phyloP scores from a whole-genome alignment of 2,888 invertebrate genomes.

The Serrognathus titanus region DNA sequence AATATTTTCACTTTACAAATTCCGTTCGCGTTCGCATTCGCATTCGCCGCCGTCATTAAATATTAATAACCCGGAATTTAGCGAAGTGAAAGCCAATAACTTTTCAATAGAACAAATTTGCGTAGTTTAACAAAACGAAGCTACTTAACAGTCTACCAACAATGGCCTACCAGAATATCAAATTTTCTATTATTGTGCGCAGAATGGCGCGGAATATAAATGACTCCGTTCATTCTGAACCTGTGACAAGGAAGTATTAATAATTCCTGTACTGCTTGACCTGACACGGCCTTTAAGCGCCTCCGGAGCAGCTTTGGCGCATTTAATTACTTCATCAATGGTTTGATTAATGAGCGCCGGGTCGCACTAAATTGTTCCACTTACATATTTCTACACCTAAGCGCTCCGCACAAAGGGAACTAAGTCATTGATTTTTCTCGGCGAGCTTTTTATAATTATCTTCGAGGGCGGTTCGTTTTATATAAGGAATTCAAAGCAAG shows the following conservation, averaged over 20 bases:
- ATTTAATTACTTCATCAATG: not conserved
- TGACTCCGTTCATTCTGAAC: not conserved
- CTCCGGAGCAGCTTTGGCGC: not conserved
- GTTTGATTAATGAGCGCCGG: not conserved
- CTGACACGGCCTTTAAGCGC: not conserved
- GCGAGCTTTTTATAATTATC: no score
- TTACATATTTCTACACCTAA: no score
- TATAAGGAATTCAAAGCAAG: no score
- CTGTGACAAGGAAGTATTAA: not conserved
- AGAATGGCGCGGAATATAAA: not conserved
- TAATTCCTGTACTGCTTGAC: conserved; percentile 1
- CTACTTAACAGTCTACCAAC: not conserved
- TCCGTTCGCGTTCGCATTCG: no score
- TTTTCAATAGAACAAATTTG: no score
- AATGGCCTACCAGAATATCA: not conserved
- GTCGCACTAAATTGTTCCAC: not conserved
- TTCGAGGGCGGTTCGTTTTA: no score
- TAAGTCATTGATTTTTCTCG: no score
- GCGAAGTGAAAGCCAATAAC: no score
- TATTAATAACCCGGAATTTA: no score
- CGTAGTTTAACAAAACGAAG: not conserved
- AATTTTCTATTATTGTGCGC: not conserved
- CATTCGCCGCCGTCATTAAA: no score
- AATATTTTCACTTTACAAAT: no score
- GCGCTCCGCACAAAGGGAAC: no score